Percentiles rank a stretch among this genome's conserved stretches.
Conservation (phyloP, 2,797 vertebrate genomes). For the Stomatorhinus walkeri region DNA sequence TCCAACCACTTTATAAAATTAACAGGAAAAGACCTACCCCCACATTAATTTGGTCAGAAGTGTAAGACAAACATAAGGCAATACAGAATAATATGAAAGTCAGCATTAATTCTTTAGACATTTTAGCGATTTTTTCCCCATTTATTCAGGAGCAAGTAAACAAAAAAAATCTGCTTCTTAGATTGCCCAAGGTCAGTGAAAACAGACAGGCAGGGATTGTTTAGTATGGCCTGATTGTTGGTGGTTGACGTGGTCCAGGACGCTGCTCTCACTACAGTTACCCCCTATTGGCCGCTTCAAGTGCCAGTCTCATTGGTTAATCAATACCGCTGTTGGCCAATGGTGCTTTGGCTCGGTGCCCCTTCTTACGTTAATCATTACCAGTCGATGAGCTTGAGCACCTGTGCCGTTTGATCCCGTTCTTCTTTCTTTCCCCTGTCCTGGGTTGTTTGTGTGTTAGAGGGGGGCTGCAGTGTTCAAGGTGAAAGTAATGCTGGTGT, state of each 20-base stretch:
- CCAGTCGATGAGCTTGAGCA: constrained; percentile 38
- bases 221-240: neutral
- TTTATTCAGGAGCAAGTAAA: neutral
- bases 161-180: neutral
- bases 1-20: neutral
- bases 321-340: constrained; percentile 31
- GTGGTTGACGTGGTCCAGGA: constrained; percentile 15
- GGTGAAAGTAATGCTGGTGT: constrained; percentile 21
- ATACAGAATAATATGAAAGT: neutral
- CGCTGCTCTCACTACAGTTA: constrained; percentile 23
- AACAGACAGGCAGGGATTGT: neutral
- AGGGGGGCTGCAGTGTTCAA: neutral
- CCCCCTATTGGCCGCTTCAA: constrained; percentile 29
- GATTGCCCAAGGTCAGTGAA: neutral
- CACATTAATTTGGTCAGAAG: neutral
- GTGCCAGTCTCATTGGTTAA: constrained; percentile 20
- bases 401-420: constrained; percentile 32
- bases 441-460: neutral
- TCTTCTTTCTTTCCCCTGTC: constrained; percentile 28
- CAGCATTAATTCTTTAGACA: neutral
- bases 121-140: neutral
- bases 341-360: constrained; percentile 30
- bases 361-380: constrained; percentile 40
- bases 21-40: neutral
- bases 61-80: neutral